phyloP scores from a whole-genome alignment of 2,888 invertebrate species.

The Drosophila yooni region DNA sequence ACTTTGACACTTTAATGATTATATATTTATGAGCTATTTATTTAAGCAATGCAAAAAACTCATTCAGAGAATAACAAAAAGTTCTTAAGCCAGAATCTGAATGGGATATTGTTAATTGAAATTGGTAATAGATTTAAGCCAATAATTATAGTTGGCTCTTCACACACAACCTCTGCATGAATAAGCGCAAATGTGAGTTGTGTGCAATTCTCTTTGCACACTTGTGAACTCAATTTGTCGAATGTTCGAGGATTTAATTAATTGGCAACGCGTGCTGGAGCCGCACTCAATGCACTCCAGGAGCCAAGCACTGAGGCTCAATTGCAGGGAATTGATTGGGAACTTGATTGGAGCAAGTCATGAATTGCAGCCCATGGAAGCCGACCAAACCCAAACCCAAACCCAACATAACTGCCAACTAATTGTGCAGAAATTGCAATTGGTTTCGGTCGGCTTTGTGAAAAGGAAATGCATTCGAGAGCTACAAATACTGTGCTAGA shows the following conservation, averaged over 20 bases:
- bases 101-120: not conserved
- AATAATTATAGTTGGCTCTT: not conserved
- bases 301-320: constrained; percentile 3
- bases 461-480: constrained; percentile 39
- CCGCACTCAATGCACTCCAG: constrained; percentile 45
- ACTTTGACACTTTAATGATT: not conserved
- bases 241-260: constrained; percentile 66
- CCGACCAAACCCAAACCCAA: constrained; percentile 11
- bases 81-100: not conserved
- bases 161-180: constrained; percentile 1
- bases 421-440: constrained; percentile 73
- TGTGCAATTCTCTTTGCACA: constrained; percentile 9
- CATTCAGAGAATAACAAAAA: not conserved
- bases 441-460: not conserved
- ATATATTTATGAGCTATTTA: not conserved
- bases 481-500: constrained; percentile 26
- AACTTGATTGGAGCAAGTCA: constrained; percentile 31
- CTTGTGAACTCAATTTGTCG: constrained; percentile 53
- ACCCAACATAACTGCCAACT: constrained; percentile 48
- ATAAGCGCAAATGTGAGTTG: constrained; percentile 12
- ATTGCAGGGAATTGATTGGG: constrained; percentile 33
- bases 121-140: not conserved
- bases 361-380: constrained; percentile 24
- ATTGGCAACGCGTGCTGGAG: constrained; percentile 76
- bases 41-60: not conserved